Base-by-base conservation (phyloP, 2,888 invertebrate genomes). In the Thecophora atra region DNA sequence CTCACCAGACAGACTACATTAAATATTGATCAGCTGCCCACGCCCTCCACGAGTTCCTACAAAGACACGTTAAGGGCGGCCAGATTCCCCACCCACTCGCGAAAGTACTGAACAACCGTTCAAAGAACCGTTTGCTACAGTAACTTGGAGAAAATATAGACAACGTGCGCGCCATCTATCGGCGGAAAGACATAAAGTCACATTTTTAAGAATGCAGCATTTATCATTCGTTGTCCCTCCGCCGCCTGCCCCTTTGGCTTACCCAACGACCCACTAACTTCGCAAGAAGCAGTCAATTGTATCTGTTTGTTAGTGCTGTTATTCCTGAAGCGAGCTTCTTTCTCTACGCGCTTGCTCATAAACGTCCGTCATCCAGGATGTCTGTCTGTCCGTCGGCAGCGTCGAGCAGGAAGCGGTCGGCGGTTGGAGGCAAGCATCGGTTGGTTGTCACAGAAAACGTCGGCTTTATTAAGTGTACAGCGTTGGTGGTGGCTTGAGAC, bases 201-300 rank as follows among this genome's bases (percentile, higher is more conserved):
- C 69, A 72, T 74, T 74, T 77, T 73, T 58, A 74, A 73, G 73
- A 73, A 74, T 76, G 76, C 74, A 76, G 73, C 76, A 77, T 76
- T 77, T 76, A 77, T 77, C 76, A 76, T 75, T 24, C 37, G 58
- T 42, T 42, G 52, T 54, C 2, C 64, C 60, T 58, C 54, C 60
- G 24, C 42, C 56, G 52, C 17, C 47, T 11, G 11, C 63, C 62
- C 3, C n/a, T 47, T 68, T 26, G n/a, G 26, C 42, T 66, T 24
- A 28, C 70, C 56, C 67, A n/a, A 30, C 51, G 70, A n/a, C 64
- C 67, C n/a, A n/a, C n/a, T n/a, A 52, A 51, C 1, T 44, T 60
- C 51, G 60, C 21, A 19, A 63, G 19, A 24, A 19, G 7, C 26
- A 37, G n/a, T 68, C 58, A 26, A 52, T 65, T 47, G 66, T 51